Conservation (phyloP, 35 echinoderm and acorn worm genomes). For the Heliocidaris tuberculata region DNA sequence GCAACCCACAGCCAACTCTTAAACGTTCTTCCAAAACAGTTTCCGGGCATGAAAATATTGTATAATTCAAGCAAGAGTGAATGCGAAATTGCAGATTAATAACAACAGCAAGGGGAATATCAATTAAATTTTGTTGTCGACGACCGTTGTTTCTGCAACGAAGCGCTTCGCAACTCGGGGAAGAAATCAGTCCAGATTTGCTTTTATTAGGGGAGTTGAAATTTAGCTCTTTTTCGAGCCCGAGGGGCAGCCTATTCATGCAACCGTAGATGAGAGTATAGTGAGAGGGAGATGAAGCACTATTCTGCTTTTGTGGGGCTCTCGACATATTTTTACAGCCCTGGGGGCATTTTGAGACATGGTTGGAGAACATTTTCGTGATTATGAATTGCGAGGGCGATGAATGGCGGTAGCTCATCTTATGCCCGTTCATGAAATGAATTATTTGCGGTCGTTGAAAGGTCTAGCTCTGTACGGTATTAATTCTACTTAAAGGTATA, state of each 20-base stretch:
- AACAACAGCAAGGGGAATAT: background rate
- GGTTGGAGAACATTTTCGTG: conserved; percentile 9
- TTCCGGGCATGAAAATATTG: too few species aligned
- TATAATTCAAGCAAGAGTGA: too few species aligned
- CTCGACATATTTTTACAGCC: conserved; percentile 16
- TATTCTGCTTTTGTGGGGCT: background rate
- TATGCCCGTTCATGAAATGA: background rate
- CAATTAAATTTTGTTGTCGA: background rate
- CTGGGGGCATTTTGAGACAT: background rate
- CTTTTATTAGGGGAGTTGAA: background rate
- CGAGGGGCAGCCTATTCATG: background rate
- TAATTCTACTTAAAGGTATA: background rate
- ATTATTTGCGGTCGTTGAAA: background rate
- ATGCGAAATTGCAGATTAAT: background rate
- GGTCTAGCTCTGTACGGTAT: background rate
- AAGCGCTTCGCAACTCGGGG: background rate
- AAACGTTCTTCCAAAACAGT: too few species aligned
- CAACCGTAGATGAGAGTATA: background rate
- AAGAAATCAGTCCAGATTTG: background rate
- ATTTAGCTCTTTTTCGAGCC: background rate
- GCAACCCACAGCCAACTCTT: too few species aligned
- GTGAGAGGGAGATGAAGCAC: background rate
- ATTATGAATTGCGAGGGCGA: background rate
- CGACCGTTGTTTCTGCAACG: background rate
- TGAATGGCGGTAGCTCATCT: background rate